Evolutionary conservation across 2,888 invertebrate genomes (phyloP).

Genomic region (Acleris holmiana): DNA sequence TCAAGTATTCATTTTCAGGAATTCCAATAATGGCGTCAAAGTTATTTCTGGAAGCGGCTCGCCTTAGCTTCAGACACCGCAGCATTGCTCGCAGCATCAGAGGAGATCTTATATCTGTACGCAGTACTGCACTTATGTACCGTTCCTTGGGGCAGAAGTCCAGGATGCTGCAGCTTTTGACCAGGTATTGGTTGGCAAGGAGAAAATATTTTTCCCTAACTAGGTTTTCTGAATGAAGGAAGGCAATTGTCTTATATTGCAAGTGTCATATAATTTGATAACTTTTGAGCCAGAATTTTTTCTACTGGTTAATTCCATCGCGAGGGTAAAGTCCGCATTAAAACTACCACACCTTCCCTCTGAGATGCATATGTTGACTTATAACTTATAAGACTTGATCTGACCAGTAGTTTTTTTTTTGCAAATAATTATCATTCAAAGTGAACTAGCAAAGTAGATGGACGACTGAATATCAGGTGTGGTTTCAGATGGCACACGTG

Average conservation of each 20-base stretch:
- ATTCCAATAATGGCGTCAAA: conserved; percentile 64
- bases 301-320: too few relatives aligned
- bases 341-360: too few relatives aligned
- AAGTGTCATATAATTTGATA: too few relatives aligned
- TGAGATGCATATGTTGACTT: too few relatives aligned
- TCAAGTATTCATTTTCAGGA: conserved; percentile 49
- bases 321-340: too few relatives aligned
- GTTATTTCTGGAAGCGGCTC: conserved; percentile 73
- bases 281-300: too few relatives aligned
- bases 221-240: too few relatives aligned
- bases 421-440: not conserved
- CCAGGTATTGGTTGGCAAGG: conserved; percentile 68
- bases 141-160: conserved; percentile 88
- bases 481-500: conserved; percentile 75
- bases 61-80: conserved; percentile 68
- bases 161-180: conserved; percentile 87
- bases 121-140: conserved; percentile 86
- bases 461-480: not conserved
- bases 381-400: too few relatives aligned
- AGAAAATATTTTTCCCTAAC: not conserved
- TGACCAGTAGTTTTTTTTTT: too few relatives aligned
- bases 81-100: conserved; percentile 65
- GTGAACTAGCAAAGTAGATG: not conserved
- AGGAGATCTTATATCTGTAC: conserved; percentile 85
- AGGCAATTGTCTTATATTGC: too few relatives aligned